A percentile compares a stretch with the other conserved stretches of the same genome.
phyloP scores from a whole-genome alignment of 2,888 invertebrate species.

The Pristionchus fissidentatus region DNA sequence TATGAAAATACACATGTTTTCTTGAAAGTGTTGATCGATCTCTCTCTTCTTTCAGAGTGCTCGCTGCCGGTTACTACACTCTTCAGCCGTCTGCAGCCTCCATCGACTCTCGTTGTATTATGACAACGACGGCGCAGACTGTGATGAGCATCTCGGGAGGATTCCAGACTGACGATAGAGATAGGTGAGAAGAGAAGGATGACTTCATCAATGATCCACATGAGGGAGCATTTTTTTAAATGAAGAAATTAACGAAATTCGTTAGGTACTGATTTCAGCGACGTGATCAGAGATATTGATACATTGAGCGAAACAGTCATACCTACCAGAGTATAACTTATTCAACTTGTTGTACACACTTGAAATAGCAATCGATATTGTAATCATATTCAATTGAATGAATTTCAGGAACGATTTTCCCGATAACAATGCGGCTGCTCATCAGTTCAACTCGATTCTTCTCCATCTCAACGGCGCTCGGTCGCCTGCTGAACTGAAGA shows the following conservation, averaged over 20 bases:
- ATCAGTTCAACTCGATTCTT: conserved; percentile 45
- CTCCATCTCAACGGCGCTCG: neutral
- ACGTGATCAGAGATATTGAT: too few relatives aligned
- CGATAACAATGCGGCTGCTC: neutral
- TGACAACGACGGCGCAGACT: conserved; percentile 5
- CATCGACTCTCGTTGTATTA: neutral
- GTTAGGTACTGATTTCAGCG: too few relatives aligned
- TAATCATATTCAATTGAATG: neutral
- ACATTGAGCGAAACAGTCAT: too few relatives aligned
- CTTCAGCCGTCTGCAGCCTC: neutral
- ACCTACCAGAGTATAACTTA: too few relatives aligned
- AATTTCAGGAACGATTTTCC: conserved; percentile 43
- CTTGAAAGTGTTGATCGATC: neutral
- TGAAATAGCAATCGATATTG: neutral
- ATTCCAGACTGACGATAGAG: conserved; percentile 41
- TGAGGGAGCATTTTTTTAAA: neutral
- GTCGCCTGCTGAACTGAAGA: conserved; percentile 33
- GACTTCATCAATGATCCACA: too few relatives aligned
- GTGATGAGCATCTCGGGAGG: conserved; percentile 36
- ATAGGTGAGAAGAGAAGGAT: neutral
- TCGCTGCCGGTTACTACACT: conserved; percentile 1
- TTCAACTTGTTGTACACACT: neutral
- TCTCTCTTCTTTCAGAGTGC: neutral
- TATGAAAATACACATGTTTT: too few relatives aligned
- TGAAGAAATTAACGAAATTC: too few relatives aligned